Base-by-base conservation (phyloP, 2,888 invertebrate genomes). In the Lacanobia oleracea region DNA sequence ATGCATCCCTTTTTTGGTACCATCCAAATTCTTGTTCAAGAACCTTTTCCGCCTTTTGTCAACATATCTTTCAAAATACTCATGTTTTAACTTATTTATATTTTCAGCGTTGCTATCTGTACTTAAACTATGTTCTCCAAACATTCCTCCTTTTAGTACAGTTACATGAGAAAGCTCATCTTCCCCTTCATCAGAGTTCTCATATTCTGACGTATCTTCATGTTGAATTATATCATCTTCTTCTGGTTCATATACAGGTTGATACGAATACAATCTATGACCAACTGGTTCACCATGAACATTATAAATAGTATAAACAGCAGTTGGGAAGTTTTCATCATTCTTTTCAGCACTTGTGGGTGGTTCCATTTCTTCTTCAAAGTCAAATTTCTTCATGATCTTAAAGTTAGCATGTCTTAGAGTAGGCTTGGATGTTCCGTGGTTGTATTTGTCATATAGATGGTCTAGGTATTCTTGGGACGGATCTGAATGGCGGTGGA, bases 221-320 rank as follows among this genome's bases (percentile, higher is more conserved):
- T 91, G 92, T 37, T 87, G 86, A 0, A 93, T 77, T 23, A 94
- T 81, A 53, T 94, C 95, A 51, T 92, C 93, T 53, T 93, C 93
- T 87, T 95, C 95, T 6, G 95, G 95, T 81, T 95, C 95, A 66
- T 95, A 95, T 0, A 94, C 94, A n/a, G 95, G 96, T 86, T 95
- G 96, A 59, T 94, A 96, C 0, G 96, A 95, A 86, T 94, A 95
- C 27, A 96, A 78, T 65, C 94, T 94, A 74, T 96, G 96, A 0
- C 94, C 95, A 51, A 96, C 93, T n/a, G 95, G 94, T 86, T 95
- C 95, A 27, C 95, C 96, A n/a, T 95, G 94, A 1, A 95, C 91
- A 86, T 96, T 95, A 48, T 93, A 96, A 61, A 96, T 94, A 14
- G 95, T 96, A 66, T 95, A 96, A 0, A 96, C 91, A 37, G 95